A percentile compares a stretch with the other conserved stretches of the same genome.
Conservation (phyloP, 2,113 vertebrate genomes). For the Hipposideros armiger region DNA sequence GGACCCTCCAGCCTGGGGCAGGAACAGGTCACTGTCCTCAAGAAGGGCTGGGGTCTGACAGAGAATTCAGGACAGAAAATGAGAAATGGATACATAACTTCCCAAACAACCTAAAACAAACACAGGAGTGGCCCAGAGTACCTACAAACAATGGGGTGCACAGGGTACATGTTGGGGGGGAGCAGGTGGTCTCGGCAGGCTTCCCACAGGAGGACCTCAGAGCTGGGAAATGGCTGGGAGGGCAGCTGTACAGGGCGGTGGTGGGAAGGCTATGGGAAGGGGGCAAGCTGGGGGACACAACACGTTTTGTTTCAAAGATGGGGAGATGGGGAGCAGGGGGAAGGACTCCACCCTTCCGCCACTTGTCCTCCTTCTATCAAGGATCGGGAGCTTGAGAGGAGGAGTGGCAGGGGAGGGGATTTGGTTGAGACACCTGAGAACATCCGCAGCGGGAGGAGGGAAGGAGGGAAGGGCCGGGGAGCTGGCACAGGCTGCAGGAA, state of each 20-base stretch:
- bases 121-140: too few relatives aligned
- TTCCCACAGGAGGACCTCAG: neutral
- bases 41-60: neutral
- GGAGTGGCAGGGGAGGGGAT: constrained; percentile 22
- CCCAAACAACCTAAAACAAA: neutral
- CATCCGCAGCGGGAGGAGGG: constrained; percentile 45
- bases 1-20: neutral
- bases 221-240: neutral
- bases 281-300: neutral
- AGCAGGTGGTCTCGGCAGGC: neutral
- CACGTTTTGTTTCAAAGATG: neutral
- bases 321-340: neutral
- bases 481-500: constrained; percentile 57
- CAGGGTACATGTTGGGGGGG: rapidly evolving
- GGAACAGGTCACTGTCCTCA: neutral
- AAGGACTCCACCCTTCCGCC: neutral
- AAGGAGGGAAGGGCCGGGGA: neutral
- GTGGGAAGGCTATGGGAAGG: neutral
- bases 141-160: rapidly evolving
- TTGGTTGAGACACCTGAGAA: constrained; percentile 75
- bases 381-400: neutral
- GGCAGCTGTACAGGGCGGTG: neutral
- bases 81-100: neutral
- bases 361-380: too few relatives aligned
- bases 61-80: neutral